Conservation (phyloP, 2,797 vertebrate genomes). For the Allobates femoralis region DNA sequence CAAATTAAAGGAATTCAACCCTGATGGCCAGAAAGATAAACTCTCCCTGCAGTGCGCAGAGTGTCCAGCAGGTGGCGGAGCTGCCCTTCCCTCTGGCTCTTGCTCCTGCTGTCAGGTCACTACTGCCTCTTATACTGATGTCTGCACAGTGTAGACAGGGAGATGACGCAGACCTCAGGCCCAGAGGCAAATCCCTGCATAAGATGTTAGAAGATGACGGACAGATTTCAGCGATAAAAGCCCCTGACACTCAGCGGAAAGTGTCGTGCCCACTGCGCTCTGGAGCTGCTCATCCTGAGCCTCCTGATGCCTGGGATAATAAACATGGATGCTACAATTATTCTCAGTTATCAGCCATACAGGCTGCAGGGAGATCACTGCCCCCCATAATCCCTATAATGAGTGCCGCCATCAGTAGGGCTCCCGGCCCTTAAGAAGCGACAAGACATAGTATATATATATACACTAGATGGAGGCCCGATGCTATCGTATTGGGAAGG, state of each 20-base stretch:
- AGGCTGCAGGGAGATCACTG: no score
- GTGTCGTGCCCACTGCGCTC: not conserved
- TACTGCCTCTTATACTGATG: not conserved
- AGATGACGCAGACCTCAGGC: not conserved
- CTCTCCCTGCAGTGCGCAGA: not conserved
- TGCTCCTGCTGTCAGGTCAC: not conserved
- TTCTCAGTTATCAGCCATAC: no score
- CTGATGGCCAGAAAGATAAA: not conserved
- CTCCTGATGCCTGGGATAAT: not conserved
- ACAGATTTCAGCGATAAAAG: not conserved
- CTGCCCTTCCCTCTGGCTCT: no score
- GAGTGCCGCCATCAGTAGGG: no score
- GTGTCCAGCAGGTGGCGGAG: not conserved
- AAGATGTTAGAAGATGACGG: not conserved
- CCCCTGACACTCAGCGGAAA: not conserved
- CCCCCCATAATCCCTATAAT: no score
- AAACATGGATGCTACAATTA: not conserved
- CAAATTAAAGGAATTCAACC: no score
- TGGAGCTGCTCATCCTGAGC: not conserved
- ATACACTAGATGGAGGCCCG: no score
- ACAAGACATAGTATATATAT: no score
- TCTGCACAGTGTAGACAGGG: not conserved
- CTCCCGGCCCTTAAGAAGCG: no score
- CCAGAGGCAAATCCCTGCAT: not conserved
- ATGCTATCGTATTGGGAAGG: no score